Percentiles rank a stretch among this genome's conserved stretches.
Evolutionary conservation across 2,888 invertebrate species (phyloP).

Genomic region (Gymnosoma rotundatum): DNA sequence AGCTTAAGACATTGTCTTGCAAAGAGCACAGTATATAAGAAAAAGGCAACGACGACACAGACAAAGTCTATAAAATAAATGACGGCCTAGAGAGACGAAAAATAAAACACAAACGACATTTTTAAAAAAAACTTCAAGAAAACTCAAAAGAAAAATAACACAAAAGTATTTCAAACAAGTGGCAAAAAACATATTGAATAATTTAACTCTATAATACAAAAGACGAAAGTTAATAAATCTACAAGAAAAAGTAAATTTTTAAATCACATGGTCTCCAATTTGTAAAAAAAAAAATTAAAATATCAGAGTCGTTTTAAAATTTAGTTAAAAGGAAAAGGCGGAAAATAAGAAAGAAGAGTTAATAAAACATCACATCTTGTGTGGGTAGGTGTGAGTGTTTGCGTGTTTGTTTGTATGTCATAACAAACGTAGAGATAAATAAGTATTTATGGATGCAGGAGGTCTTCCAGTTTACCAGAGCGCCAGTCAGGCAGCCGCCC

Average conservation of each 20-base stretch:
- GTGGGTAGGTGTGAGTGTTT: neutral
- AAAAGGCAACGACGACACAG: constrained; percentile 7
- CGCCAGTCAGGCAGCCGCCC: constrained; percentile 82
- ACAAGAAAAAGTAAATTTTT: neutral
- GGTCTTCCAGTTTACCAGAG: constrained; percentile 83
- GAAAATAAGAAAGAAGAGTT: neutral
- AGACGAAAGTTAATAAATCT: constrained; percentile 27
- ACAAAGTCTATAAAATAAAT: constrained; percentile 53
- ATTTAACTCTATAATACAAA: neutral
- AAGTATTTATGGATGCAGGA: constrained; percentile 83
- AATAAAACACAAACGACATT: constrained; percentile 2
- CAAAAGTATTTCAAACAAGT: constrained; percentile 18
- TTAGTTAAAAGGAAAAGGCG: constrained; percentile 61
- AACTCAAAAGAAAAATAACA: constrained; percentile 19
- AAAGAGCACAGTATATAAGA: constrained; percentile 21
- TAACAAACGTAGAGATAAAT: constrained; percentile 74
- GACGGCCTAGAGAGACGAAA: constrained; percentile 32
- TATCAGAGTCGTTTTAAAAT: neutral
- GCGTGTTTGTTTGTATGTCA: constrained; percentile 70
- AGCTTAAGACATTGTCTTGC: constrained; percentile 21
- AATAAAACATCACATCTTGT: neutral
- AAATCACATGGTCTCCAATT: neutral
- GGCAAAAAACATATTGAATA: neutral
- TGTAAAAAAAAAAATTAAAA: neutral
- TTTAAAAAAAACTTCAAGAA: constrained; percentile 28